Base-by-base conservation (phyloP, 2,888 invertebrate genomes). In the Eupeodes luniger region DNA sequence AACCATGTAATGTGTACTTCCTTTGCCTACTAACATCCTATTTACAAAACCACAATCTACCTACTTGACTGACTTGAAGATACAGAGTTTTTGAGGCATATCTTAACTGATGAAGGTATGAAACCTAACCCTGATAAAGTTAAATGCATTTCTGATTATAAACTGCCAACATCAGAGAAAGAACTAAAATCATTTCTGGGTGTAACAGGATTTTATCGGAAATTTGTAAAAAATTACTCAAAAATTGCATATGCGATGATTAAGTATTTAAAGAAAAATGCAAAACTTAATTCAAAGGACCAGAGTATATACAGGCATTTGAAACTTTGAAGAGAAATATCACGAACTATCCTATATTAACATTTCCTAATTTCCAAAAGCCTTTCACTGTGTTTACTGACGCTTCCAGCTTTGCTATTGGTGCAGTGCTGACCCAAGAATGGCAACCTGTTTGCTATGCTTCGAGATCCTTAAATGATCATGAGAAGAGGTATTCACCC, bases 51-150 rank as follows among this genome's bases (percentile, higher is more conserved):
- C n/a, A n/a, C n/a, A n/a, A n/a, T n/a, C n/a, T n/a, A n/a, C n/a
- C n/a, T n/a, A n/a, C n/a, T n/a, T n/a, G n/a, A n/a, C n/a, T n/a
- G n/a, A n/a, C n/a, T n/a, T n/a, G n/a, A 34, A 16, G 44, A 64
- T 6, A 64, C 47, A 6, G 16, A 64, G 11, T 64, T 64, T 10
- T 47, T 64, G 19, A 47, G 64, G 2, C 40, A 64, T 19, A 40
- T 47, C 47, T 64, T 64, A 19, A 47, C 16, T 80, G 16, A 81
- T 57, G 44, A 77, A 40, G 77, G 66, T 4, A 57, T 79, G 5
- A 79, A 70, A 53, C 79, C 79, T 11, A 79, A 79, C 51, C 53
- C 53, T 36, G 44, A 79, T 9, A 79, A 79, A 40, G 61, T 79
- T 1, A 40, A 70, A 70, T 57, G 57, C 11, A 57, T 57, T 27